Base-by-base conservation (phyloP, 2,113 vertebrate species). In the Chitala chitala region DNA sequence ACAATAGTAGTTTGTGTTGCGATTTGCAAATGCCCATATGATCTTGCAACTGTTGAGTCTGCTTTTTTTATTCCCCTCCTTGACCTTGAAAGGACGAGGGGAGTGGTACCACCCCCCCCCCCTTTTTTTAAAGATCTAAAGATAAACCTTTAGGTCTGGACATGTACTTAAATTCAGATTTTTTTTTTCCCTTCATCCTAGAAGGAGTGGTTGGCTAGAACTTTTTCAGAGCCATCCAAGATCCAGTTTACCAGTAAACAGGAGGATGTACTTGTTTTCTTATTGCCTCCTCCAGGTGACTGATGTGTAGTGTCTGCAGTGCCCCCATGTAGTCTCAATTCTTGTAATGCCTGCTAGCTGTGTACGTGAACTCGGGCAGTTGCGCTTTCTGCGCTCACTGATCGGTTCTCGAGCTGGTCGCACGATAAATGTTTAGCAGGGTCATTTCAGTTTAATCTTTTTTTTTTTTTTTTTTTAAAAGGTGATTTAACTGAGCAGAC, bases 1-100 rank as follows among this genome's bases (percentile, higher is more conserved):
- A 58, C 54, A 72, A 55, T 24, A 54, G 69, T 33, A 53, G 3
- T 55, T 44, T 31, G 68, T 53, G 22, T 40, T 54, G 38, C 59
- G 70, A 72, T 44, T 72, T 24, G 54, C n/a, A 72, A 31, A n/a
- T 44, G 54, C 40, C 51, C 22, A 38, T 29, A 6, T 38, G 36
- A 44, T 44, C 29, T 56, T 42, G n/a, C 40, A 22, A n/a, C n/a
- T 68, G 64, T 54, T 46, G 40, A 46, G 33, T 12, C 10, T 24
- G 40, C 8, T 7, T 10, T 46, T 68, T 24, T 58, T 58, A 17
- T 68, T 46, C 26, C 12, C 12, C 12, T 46, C n/a, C n/a, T n/a
- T n/a, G n/a, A n/a, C n/a, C 29, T 24, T 36, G 5, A 63, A 8
- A 36, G 33, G 29, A 9, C 15, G 29, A 33, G 59, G 29, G 20